Evolutionary conservation across 2,797 vertebrate genomes (phyloP).

Genomic region (Martes flavigula): DNA sequence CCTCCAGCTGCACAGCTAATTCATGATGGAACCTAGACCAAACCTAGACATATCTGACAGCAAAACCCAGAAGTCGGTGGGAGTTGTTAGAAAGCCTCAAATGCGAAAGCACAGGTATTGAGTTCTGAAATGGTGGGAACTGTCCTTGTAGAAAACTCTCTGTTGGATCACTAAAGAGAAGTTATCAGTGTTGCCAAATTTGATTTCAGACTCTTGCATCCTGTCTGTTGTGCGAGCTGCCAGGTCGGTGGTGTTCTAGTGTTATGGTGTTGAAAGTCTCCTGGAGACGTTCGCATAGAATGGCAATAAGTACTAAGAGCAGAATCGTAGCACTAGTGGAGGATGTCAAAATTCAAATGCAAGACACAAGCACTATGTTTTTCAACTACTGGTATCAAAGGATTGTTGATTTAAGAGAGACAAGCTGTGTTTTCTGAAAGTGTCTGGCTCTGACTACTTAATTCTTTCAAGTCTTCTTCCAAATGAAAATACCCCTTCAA

Average conservation of each 20-base stretch:
- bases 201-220: background rate
- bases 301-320: background rate
- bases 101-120: background rate
- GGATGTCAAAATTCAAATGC: background rate
- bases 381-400: background rate
- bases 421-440: slow-evolving; percentile 24
- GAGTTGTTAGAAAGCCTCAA: background rate
- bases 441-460: background rate
- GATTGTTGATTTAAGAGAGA: background rate
- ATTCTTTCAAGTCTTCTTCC: slow-evolving; percentile 10
- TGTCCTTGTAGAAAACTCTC: background rate
- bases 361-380: background rate
- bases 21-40: background rate
- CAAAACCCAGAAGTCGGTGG: background rate
- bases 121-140: background rate
- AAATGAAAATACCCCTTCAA: background rate
- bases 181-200: background rate
- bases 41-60: background rate
- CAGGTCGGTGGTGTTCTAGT: background rate
- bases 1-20: background rate
- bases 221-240: background rate
- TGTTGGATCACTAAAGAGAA: background rate
- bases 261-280: background rate
- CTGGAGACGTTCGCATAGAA: background rate
- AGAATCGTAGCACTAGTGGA: background rate